Evolutionary conservation across 2,888 invertebrate species (phyloP).

Genomic region (Volucella inanis): DNA sequence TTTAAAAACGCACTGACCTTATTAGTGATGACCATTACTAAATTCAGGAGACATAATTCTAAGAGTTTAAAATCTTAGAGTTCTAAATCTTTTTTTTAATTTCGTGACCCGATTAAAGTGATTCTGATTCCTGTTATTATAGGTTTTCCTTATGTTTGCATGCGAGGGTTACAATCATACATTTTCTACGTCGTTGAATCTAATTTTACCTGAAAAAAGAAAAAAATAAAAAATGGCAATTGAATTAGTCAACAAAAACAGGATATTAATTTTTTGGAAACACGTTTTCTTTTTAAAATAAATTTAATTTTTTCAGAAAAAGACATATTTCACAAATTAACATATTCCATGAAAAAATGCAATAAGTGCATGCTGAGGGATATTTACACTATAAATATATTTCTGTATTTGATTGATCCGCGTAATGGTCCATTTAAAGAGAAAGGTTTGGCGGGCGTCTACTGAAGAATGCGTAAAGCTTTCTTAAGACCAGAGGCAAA

Average conservation of each 20-base stretch:
- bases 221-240: background rate
- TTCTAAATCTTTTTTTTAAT: background rate
- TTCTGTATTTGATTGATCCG: too few relatives aligned
- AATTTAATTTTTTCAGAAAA: too few relatives aligned
- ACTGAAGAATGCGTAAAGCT: too few relatives aligned
- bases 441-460: too few relatives aligned
- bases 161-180: background rate
- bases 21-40: conserved; percentile 11
- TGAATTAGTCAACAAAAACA: background rate
- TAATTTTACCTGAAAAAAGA: conserved; percentile 22
- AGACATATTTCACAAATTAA: too few relatives aligned
- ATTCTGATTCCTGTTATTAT: background rate
- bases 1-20: conserved; percentile 25
- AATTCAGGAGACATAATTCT: conserved; percentile 3
- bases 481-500: too few relatives aligned
- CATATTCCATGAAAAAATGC: too few relatives aligned
- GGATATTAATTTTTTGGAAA: too few relatives aligned
- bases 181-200: conserved; percentile 1
- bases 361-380: too few relatives aligned
- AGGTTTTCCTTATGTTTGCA: background rate
- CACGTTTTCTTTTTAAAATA: too few relatives aligned
- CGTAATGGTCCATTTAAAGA: too few relatives aligned
- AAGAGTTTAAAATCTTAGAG: background rate
- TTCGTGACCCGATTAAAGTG: background rate
- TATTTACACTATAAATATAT: too few relatives aligned